phyloP scores from a whole-genome alignment of 2,797 vertebrate species.

The Zonotrichia albicollis region DNA sequence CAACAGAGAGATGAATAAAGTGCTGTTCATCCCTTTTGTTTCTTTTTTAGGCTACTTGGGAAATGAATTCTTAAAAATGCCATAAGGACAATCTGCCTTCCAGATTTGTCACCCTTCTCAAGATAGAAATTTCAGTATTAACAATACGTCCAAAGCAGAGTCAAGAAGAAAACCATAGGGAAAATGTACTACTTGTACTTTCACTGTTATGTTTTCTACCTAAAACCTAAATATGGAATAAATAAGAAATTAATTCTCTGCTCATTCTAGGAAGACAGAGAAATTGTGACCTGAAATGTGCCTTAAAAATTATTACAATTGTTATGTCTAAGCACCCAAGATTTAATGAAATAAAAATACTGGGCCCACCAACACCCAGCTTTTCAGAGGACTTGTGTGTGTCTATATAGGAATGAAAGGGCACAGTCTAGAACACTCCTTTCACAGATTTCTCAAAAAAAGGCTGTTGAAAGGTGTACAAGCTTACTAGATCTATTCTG shows the following conservation, averaged over 20 bases:
- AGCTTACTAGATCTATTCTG: not conserved
- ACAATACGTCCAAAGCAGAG: not conserved
- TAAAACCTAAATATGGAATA: not conserved
- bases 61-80: not conserved
- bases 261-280: not conserved
- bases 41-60: not conserved
- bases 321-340: accelerated
- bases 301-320: not conserved
- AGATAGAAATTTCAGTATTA: not conserved
- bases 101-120: not conserved
- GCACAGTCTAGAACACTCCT: not conserved
- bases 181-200: not conserved
- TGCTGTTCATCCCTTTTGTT: not conserved
- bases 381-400: not conserved
- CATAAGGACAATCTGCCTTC: not conserved
- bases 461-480: not conserved
- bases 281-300: not conserved
- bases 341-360: not conserved
- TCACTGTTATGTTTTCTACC: not conserved
- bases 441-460: not conserved
- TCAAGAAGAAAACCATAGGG: not conserved
- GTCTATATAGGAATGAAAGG: not conserved
- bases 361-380: not conserved
- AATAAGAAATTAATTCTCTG: not conserved
- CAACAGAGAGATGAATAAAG: not conserved